Base-by-base conservation (phyloP, 1,140 invertebrate species). In the Drosophila kurseongensis region DNA sequence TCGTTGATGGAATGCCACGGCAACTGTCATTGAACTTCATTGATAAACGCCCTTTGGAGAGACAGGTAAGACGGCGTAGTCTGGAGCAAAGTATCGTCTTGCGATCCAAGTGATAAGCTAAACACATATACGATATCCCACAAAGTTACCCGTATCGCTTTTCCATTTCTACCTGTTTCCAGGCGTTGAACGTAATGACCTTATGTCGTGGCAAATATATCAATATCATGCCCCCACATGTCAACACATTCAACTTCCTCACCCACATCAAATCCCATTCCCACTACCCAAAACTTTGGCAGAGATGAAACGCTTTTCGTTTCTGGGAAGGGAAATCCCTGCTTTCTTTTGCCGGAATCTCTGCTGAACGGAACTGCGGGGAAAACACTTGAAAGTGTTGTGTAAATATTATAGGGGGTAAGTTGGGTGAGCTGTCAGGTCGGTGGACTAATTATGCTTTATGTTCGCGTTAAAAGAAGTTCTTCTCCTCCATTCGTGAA, bases 1-100 rank as follows among this genome's bases (percentile, higher is more conserved):
- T 88, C 83, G 75, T 67, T 75, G 75, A 82, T 86, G 83, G 75
- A 88, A 73, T 63, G 67, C 79, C 52, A 54, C 60, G 65, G 68
- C 60, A 77, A 83, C 83, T 88, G 83, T 88, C 84, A 89, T 88
- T 88, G 83, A 88, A 88, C 83, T 88, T 88, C 84, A 88, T 89
- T 88, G 83, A 88, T 89, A 83, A 88, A 88, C 83, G 51, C 18
- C 35, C 14, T 51, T 32, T 27, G 16, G 14, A n/a, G 23, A 55
- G 63, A 59, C 63, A 55, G 57, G 57, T 29, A 63, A 52, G 27
- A 12, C 62, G 38, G 47, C 57, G 27, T 23, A n/a, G 36, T 12
- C 58, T 32, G 50, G 44, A 81, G 75, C n/a, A 52, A 5, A 66
- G 65, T 78, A 86, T 81, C 69, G 48, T 58, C 42, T 79, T 66